Percentiles rank a stretch among this genome's conserved stretches.
Conservation (phyloP, 2,113 vertebrate genomes). For the Archilochus colubris region DNA sequence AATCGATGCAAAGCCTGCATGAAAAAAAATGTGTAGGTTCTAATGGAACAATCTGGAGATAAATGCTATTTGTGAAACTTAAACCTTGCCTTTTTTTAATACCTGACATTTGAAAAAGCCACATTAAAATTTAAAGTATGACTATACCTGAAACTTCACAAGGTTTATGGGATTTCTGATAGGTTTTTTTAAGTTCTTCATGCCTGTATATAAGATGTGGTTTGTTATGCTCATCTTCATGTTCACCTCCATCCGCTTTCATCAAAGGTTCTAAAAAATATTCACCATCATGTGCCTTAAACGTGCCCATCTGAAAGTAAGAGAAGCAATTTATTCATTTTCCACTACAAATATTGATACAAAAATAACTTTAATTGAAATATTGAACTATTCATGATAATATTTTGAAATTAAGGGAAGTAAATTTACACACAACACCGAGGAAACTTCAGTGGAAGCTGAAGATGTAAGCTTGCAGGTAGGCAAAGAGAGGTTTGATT, state of each 20-base stretch:
- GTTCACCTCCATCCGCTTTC: conserved; percentile 80
- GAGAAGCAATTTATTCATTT: conserved; percentile 1
- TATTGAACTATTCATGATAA: not conserved
- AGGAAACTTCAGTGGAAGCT: not conserved
- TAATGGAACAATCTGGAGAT: not conserved
- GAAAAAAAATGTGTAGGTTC: not conserved
- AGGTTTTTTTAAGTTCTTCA: conserved; percentile 71
- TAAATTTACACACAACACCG: accelerated
- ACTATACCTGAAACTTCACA: conserved; percentile 89
- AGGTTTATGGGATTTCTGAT: conserved; percentile 62
- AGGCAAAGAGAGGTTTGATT: not conserved
- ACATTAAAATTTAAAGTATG: not conserved
- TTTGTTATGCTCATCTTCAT: conserved; percentile 92
- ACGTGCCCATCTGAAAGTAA: conserved; percentile 73
- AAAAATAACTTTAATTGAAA: not conserved
- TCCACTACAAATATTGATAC: not conserved
- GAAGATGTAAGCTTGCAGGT: not conserved
- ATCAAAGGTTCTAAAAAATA: conserved; percentile 95
- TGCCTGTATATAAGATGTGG: conserved; percentile 93
- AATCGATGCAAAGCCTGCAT: not conserved
- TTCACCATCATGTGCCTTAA: conserved; percentile 88
- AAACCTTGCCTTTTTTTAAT: not conserved
- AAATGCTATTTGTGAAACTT: not conserved
- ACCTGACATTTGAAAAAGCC: not conserved
- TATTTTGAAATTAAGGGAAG: not conserved